Evolutionary conservation across 2,113 vertebrate species (phyloP), one percentile per base, ranked within the genome.

Genomic region (Nicator chloris): DNA sequence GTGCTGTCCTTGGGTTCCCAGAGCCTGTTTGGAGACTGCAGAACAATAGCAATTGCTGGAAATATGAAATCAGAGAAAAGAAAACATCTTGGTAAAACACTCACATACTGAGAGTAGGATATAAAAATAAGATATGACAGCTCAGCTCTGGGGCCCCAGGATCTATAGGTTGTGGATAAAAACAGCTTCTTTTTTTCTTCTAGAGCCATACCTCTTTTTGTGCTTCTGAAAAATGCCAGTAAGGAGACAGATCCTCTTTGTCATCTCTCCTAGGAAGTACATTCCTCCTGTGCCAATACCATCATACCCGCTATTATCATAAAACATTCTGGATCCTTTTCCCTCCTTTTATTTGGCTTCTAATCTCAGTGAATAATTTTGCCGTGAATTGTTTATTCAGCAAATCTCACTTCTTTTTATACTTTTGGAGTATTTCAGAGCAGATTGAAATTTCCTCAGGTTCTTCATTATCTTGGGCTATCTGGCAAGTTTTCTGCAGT

Each of bases 101-200:
- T 72, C 47, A 83, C 85, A 95, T 60, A 24, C 68, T 76, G 70
- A 39, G 89, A 96, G 45, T 21, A 71, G 56, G 73, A 80, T 77
- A 86, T 78, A 95, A 86, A 96, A 90, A 93, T 82, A 82, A 91
- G 79, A 95, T 86, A 77, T 95, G 95, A 95, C 93, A 95, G 89
- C 71, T 94, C 82, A 83, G 77, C 63, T 91, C 49, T 45, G 68
- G 61, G 80, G 79, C 93, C 87, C 44, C 64, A 68, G 63, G 80
- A 94, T 92, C 89, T 88, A 93, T 31, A 79, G 68, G 57, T 2
- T 89, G 64, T 80, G 57, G 57, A 93, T 82, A 71, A 93, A 89
- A 95, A 40, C 4, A 2, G 31, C 64, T 81, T 73, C 59, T 91
- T 10, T 92, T 94, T 93, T 82, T 87, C 61, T 93, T 86, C 61